These are phyloP conservation scores for Gambelia wislizenii DNA, from an alignment of 2,797 vertebrate genomes.

Conservation along the genomic window DNA sequence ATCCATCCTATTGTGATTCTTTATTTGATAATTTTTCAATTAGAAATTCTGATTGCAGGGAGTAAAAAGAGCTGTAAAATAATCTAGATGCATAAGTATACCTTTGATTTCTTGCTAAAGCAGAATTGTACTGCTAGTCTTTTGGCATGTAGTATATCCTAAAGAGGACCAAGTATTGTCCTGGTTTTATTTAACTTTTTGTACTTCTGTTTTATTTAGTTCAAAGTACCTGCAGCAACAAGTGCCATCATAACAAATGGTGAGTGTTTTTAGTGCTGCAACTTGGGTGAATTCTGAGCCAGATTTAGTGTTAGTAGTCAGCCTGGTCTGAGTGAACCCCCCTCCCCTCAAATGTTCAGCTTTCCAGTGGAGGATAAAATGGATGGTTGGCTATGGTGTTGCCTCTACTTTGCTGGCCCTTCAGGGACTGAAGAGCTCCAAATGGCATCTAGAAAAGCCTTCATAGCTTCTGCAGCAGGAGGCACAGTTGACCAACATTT, in stretches of 20 bases:
- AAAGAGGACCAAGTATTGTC: too few species aligned
- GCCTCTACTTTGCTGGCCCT: not conserved
- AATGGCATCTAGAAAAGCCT: not conserved
- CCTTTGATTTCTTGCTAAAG: not conserved
- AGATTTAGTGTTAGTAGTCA: not conserved
- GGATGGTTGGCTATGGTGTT: not conserved
- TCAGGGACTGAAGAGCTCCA: not conserved
- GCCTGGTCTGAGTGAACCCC: not conserved
- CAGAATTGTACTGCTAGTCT: not conserved
- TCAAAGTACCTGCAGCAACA: slow-evolving; percentile 96
- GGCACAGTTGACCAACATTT: not conserved
- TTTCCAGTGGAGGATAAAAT: not conserved
- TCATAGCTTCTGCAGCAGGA: not conserved
- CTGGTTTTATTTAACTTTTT: slow-evolving; percentile 18
- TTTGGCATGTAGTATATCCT: not conserved
- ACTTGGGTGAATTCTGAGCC: not conserved
- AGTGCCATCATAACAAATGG: slow-evolving; percentile 99
- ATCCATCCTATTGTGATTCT: not conserved
- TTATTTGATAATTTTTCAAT: not conserved
- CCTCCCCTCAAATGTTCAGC: not conserved
- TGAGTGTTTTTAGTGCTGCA: slow-evolving; percentile 75
- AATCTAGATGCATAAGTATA: not conserved
- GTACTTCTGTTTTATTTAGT: slow-evolving; percentile 79
- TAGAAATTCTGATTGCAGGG: not conserved
- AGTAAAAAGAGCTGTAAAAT: not conserved